Evolutionary conservation across 2,888 invertebrate genomes (phyloP), one percentile per base, ranked within the genome.

Genomic region (Horisme vitalbata): DNA sequence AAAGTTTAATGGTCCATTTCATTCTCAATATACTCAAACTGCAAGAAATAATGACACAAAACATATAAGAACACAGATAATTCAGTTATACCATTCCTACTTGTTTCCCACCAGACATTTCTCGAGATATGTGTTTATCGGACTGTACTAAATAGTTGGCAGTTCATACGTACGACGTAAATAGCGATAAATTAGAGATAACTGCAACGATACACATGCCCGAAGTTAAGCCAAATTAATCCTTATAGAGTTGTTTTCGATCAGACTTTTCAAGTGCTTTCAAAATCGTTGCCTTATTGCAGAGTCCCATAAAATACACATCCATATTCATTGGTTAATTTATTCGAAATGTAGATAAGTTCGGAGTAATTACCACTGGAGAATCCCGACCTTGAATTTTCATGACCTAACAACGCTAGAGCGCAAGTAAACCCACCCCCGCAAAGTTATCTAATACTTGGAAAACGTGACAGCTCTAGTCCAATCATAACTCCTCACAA

Each of bases 121-220:
- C 37, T 18, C 8, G 14, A 14, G 28, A 28, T 28, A 28, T 31
- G 26, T 2, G n/a, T 35, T 33, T 43, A 43, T 43, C 43, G 4
- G 35, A 14, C 23, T 23, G 35, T 20, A 15, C 35, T 15, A 6
- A 35, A 43, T 35, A 38, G 21, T 30, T 28, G 13, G 30, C 38
- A 37, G 21, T 37, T 28, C 9, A 11, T 20, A 28, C 21, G 20
- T 36, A 15, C 4, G 28, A 28, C 27, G 36, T 35, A 35, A 15
- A 14, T 13, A 28, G 8, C 14, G 13, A n/a, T 26, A 26, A 36
- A 23, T 23, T 13, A 24, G 34, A 24, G 12, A 33, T 33, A 33
- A 33, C 13, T 33, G 11, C 12, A n/a, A 2, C 18, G 18, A 18
- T 18, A 18, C 21, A 21, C 33, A 33, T 33, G 32, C 4, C 32